phyloP scores from a whole-genome alignment of 2,113 vertebrate species.

The Sinocyclocheilus maitianheensis region DNA sequence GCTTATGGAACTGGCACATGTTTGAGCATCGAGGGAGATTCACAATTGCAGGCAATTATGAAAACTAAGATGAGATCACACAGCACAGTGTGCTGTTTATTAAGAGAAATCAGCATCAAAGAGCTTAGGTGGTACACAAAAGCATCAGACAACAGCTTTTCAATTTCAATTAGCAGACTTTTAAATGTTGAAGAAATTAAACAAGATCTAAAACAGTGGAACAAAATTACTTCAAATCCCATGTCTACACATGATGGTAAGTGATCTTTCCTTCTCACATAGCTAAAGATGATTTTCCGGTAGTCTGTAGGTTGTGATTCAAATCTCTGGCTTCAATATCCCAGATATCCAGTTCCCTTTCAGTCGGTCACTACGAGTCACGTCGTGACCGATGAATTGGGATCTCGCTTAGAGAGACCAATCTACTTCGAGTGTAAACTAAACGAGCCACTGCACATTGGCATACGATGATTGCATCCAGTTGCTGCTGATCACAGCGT shows the following conservation, averaged over 20 bases:
- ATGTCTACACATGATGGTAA: background rate
- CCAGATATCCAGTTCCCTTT: background rate
- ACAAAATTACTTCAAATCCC: background rate
- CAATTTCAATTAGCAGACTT: constrained; percentile 4
- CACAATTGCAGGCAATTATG: constrained; percentile 42
- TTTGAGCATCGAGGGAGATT: constrained; percentile 6
- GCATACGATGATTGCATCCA: too few relatives aligned
- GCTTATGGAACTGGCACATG: constrained; percentile 1
- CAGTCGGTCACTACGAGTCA: too few relatives aligned
- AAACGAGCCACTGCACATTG: too few relatives aligned
- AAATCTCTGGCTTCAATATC: background rate
- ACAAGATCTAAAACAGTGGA: background rate
- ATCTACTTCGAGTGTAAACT: too few relatives aligned
- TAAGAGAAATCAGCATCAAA: constrained; percentile 19
- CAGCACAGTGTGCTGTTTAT: constrained; percentile 29
- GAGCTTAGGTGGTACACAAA: background rate
- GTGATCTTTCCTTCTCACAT: background rate
- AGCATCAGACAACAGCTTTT: background rate
- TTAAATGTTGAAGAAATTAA: constrained; percentile 5
- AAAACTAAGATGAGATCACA: constrained; percentile 33
- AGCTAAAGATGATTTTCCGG: background rate
- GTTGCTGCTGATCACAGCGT: too few relatives aligned
- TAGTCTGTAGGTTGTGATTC: background rate
- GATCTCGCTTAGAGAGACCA: too few relatives aligned
- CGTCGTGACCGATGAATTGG: too few relatives aligned